These are phyloP conservation scores for Apogon hyalosoma DNA, from an alignment of 2,797 vertebrate genomes.

Conservation along the genomic window DNA sequence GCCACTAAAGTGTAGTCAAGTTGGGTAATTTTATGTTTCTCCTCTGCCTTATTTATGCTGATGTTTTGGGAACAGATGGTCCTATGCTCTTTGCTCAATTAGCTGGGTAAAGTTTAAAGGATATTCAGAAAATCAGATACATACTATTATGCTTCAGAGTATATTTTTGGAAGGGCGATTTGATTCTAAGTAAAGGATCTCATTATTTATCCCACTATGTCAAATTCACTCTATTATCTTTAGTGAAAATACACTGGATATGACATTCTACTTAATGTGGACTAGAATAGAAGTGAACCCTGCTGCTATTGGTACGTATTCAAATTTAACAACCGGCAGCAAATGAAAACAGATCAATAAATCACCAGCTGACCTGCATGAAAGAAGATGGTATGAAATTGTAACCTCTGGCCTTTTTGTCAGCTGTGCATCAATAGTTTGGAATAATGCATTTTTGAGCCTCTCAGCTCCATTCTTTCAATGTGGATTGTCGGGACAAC, in stretches of 20 bases:
- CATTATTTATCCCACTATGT: slow-evolving; percentile 14
- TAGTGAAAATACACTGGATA: slow-evolving; percentile 8
- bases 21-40: slow-evolving; percentile 4
- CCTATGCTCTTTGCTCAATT: not conserved
- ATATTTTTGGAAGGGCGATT: slow-evolving; percentile 6
- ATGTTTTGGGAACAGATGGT: slow-evolving; percentile 27
- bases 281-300: slow-evolving; percentile 16
- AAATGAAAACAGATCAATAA: slow-evolving; percentile 65
- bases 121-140: slow-evolving; percentile 39
- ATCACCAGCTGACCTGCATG: slow-evolving; percentile 26
- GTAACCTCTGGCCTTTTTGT: slow-evolving; percentile 47
- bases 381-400: slow-evolving; percentile 35
- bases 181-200: not conserved
- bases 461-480: slow-evolving; percentile 46
- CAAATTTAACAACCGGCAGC: slow-evolving; percentile 44
- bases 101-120: slow-evolving; percentile 19
- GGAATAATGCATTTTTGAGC: slow-evolving; percentile 59
- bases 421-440: slow-evolving; percentile 32
- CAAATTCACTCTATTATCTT: slow-evolving; percentile 16
- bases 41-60: slow-evolving; percentile 16
- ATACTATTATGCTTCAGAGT: slow-evolving; percentile 10
- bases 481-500: slow-evolving; percentile 59
- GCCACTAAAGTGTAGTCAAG: not conserved
- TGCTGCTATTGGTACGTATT: slow-evolving; percentile 43
- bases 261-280: slow-evolving; percentile 5